Conservation (phyloP, 1,140 invertebrate species). For the Heliconius eleuchia region DNA sequence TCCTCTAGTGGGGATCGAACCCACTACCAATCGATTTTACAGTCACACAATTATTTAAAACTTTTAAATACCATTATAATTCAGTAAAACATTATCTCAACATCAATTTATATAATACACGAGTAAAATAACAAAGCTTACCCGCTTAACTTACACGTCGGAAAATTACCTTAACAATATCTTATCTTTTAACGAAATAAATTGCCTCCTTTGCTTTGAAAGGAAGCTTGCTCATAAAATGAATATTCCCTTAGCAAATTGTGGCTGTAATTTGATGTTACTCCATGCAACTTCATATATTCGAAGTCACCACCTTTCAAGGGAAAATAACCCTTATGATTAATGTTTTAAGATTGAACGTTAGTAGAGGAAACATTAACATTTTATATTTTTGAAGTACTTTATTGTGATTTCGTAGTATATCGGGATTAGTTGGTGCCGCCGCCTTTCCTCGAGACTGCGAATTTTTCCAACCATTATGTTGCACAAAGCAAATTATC, state of each 20-base stretch:
- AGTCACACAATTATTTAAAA: too few species aligned
- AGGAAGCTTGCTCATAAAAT: slow-evolving; percentile 17
- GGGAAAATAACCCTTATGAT: background rate
- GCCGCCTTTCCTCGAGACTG: background rate
- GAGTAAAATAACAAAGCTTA: background rate
- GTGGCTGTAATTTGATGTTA: slow-evolving; percentile 25
- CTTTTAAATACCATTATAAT: too few species aligned
- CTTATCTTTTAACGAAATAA: slow-evolving; percentile 12
- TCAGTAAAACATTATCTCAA: too few species aligned
- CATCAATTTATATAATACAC: background rate
- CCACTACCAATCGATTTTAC: too few species aligned
- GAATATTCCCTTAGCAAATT: slow-evolving; percentile 18
- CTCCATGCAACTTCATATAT: slow-evolving; percentile 18
- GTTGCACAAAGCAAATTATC: background rate
- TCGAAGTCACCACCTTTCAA: background rate
- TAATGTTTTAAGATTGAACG: background rate
- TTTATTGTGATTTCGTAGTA: background rate
- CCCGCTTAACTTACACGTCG: background rate
- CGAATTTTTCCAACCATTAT: background rate
- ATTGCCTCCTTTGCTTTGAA: slow-evolving; percentile 17
- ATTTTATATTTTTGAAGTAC: background rate
- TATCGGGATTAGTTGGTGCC: background rate
- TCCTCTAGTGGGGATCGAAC: too few species aligned
- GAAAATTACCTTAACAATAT: slow-evolving; percentile 2
- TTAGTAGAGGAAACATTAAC: background rate